Evolutionary conservation across 2,113 vertebrate genomes (phyloP), one percentile per base, ranked within the genome.

Genomic region (Callithrix jacchus): DNA sequence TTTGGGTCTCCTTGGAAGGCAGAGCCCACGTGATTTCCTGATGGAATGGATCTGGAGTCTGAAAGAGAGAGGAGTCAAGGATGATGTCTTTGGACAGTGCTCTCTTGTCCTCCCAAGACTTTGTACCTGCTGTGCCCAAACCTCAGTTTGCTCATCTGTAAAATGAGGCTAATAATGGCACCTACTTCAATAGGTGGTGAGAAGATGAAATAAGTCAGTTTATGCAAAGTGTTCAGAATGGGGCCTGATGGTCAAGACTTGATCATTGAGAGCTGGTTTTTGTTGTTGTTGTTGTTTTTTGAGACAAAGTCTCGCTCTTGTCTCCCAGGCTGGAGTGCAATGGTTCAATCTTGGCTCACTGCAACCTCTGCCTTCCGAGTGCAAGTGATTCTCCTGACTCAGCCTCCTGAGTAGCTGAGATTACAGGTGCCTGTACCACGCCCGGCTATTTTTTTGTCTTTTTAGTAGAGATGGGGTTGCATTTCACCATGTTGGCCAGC

Each of bases 111-210:
- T 92, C 40, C 79, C 52, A 27, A 11, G 49, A 37, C 35, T 95
- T 47, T 40, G 37, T 14, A 58, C 37, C 79, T 40, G 52, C 74
- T 71, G 2, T 45, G 16, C 9, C 42, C 76, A 74, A 30, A 47
- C 47, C 71, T 88, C 42, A 13, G 42, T 85, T 90, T 95, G 71
- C 66, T 94, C 20, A 45, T 87, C 89, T 91, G 64, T 79, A 61
- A 42, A 61, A 73, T 82, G 80, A 40, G 17, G 20, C 23, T 80
- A 58, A 64, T 52, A 25, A 35, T 35, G 71, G 64, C 54, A 37
- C 64, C 32, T 79, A 18, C 49, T 37, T 91, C 71, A 40, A 7
- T 32, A 64, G 56, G 32, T 92, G 11, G 49, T 82, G 64, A 80
- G 73, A 70, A 80, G 84, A 77, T 81, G 76, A 56, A 85, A 13